phyloP scores from a whole-genome alignment of 1,140 invertebrate genomes.

The Halyomorpha halys region DNA sequence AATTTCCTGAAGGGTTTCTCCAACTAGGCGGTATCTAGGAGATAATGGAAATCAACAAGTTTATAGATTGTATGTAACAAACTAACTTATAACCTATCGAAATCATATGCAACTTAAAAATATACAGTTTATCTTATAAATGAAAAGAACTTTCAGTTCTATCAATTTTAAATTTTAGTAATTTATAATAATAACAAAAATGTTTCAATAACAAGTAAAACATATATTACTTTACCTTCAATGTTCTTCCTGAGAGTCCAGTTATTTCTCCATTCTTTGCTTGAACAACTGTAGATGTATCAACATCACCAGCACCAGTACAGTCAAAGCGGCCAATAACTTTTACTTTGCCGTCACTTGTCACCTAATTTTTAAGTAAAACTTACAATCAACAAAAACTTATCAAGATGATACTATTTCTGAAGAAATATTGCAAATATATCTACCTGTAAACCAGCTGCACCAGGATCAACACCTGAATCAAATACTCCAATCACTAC shows the following conservation, averaged over 20 bases:
- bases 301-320: conserved; percentile 88
- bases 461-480: conserved; percentile 93
- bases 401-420: background rate
- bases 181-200: too few species aligned
- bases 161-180: too few species aligned
- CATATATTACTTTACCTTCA: conserved; percentile 55
- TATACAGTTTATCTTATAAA: too few species aligned
- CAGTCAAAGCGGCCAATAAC: conserved; percentile 92
- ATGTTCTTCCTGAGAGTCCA: conserved; percentile 75
- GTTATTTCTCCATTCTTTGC: conserved; percentile 55
- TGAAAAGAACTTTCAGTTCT: too few species aligned
- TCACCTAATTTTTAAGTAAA: conserved; percentile 49
- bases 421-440: background rate
- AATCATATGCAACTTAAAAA: too few species aligned
- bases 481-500: conserved; percentile 91
- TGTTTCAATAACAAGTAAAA: conserved; percentile 10
- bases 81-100: too few species aligned
- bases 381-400: background rate
- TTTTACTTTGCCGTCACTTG: conserved; percentile 79
- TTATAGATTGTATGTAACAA: too few species aligned
- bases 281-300: conserved; percentile 73
- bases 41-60: background rate
- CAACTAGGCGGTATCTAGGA: conserved; percentile 68
- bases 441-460: conserved; percentile 82
- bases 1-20: conserved; percentile 73